Base-by-base conservation (phyloP, 37 sponge, comb jelly and placozoan genomes). In the Halisarca cf. caerulea region DNA sequence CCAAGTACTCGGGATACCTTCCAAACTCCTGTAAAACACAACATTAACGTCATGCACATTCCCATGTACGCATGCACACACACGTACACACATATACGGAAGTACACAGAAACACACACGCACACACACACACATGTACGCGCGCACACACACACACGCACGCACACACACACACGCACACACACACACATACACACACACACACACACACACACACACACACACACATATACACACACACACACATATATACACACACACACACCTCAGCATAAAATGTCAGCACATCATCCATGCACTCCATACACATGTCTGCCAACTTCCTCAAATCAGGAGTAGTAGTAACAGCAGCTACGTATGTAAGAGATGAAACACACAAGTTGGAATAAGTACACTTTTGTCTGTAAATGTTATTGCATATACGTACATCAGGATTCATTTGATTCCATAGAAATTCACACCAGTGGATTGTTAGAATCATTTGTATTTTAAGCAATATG, bases 171-270 rank as follows among this genome's bases (percentile, higher is more conserved):
- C 64, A 61, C 64, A 23, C 30, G 6, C 64, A 61, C 64, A 15
- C 30, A 23, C 30, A 6, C 64, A 61, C 64, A 5, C 64, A 61
- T 27, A 5, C 64, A 23, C 64, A 61, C 64, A 28, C 64, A 61
- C 80, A 41, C 80, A 47, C 80, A 79, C 80, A 79, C 9, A 79
- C 80, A 79, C 51, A 41, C 55, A 47, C 55, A 45, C 80, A 54
- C 58, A 18, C 80, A 47, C 80, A 59, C 64, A 59, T 39, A 81
- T 34, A 58, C 82, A 58, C 61, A 59, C 82, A 59, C 61, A 59
- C 82, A 81, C 82, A 58, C 82, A 32, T 64, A 81, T 39, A 32
- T 30, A 58, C 82, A 59, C 64, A 59, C 82, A 11, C 64, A 81
- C 82, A 58, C 64, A 81, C 72, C 23, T 71, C 72, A 71, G 40